Evolutionary conservation across 2,888 invertebrate species (phyloP).

Genomic region (Theretra japonica): DNA sequence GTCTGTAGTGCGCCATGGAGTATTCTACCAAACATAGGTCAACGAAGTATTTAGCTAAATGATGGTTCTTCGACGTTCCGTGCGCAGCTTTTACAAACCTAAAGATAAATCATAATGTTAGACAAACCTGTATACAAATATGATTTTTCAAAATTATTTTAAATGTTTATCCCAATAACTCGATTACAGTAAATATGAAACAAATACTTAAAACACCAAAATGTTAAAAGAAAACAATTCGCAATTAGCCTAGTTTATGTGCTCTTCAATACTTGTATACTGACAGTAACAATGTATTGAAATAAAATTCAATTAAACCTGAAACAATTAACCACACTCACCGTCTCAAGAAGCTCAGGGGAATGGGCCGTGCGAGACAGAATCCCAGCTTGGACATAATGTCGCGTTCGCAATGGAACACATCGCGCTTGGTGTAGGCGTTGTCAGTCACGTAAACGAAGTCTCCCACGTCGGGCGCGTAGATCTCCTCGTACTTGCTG

Average conservation of each 20-base stretch:
- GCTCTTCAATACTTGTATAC: no score
- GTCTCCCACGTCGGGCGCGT: conserved; percentile 93
- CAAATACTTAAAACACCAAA: no score
- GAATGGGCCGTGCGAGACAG: conserved; percentile 93
- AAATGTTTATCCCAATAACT: no score
- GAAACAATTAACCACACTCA: conserved; percentile 59
- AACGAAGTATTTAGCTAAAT: conserved; percentile 95
- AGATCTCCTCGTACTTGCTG: conserved; percentile 97
- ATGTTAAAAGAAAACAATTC: no score
- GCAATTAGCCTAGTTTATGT: no score
- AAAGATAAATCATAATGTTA: conserved; percentile 34
- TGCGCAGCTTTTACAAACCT: conserved; percentile 86
- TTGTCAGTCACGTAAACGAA: conserved; percentile 96
- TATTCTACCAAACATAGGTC: conserved; percentile 94
- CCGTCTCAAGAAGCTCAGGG: conserved; percentile 95
- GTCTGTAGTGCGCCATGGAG: conserved; percentile 89
- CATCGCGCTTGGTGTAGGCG: conserved; percentile 91
- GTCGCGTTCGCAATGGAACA: conserved; percentile 92
- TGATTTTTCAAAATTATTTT: no score
- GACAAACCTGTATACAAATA: no score
- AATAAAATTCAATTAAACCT: no score
- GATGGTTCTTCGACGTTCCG: conserved; percentile 87
- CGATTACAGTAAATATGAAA: no score
- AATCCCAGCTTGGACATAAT: conserved; percentile 91
- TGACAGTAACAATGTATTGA: no score